Percentiles rank a stretch among this genome's conserved stretches.
These are phyloP conservation scores for human (Homo sapiens) DNA, from an alignment of 2,113 vertebrate genomes.

Conservation along the genomic window DNA sequence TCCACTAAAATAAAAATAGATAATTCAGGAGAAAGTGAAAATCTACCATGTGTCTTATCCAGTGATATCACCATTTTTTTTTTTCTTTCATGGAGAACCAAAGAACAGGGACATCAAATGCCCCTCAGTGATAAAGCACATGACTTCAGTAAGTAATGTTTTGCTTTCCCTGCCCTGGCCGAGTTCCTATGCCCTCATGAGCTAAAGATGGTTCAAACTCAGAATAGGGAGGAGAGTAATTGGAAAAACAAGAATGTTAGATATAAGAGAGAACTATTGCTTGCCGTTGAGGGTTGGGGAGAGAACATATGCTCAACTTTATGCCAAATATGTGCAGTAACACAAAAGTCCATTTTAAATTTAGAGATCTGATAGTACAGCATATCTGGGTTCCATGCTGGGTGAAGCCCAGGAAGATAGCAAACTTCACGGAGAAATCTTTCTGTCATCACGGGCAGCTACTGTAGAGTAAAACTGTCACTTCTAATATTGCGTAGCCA, in stretches of 20 bases:
- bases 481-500: neutral
- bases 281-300: neutral
- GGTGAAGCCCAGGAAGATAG: neutral
- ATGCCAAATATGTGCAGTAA: neutral
- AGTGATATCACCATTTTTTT: neutral
- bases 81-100: neutral
- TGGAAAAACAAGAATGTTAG: neutral
- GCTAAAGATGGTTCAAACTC: neutral
- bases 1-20: constrained; percentile 24
- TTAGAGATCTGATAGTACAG: neutral
- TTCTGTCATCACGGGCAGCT: neutral
- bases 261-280: neutral
- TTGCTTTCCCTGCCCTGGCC: neutral
- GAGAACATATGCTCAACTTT: neutral
- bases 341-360: neutral
- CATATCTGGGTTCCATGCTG: neutral
- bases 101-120: neutral
- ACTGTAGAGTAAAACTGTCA: neutral
- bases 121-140: neutral
- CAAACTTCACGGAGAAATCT: neutral
- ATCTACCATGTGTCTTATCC: neutral
- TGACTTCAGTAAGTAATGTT: neutral
- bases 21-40: neutral
- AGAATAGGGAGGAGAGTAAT: neutral
- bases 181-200: neutral